phyloP scores from a whole-genome alignment of 2,797 vertebrate genomes.

The Gymnoscopelus braueri region DNA sequence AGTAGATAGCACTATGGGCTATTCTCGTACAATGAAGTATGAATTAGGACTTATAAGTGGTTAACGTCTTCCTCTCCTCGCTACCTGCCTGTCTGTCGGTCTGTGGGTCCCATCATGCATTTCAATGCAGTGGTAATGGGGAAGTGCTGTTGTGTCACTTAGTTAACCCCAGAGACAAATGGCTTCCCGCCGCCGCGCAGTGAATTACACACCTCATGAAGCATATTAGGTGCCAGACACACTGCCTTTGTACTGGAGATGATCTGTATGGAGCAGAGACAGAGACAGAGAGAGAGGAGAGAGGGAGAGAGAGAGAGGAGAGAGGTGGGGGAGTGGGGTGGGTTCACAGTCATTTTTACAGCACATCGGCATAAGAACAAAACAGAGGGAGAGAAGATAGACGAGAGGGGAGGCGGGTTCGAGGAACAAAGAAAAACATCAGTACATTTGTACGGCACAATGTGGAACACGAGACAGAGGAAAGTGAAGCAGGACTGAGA shows the following conservation, averaged over 20 bases:
- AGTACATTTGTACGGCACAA: slow-evolving; percentile 17
- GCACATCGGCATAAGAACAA: slow-evolving; percentile 40
- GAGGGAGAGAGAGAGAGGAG: slow-evolving; percentile 7
- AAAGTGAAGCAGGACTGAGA: slow-evolving; percentile 43
- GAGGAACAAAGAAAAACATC: slow-evolving; percentile 39
- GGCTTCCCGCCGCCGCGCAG: slow-evolving; percentile 84
- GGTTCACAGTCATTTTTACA: slow-evolving; percentile 77
- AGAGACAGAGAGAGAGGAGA: slow-evolving; percentile 50
- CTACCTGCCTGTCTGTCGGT: slow-evolving; percentile 66
- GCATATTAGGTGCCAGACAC: slow-evolving; percentile 90
- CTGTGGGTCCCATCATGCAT: slow-evolving; percentile 70
- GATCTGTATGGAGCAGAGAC: slow-evolving; percentile 82
- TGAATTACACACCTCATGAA: slow-evolving; percentile 93
- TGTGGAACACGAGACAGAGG: slow-evolving; percentile 43
- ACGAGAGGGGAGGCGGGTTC: slow-evolving; percentile 22
- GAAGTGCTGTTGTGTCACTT: slow-evolving; percentile 88
- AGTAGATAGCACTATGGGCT: too few relatives aligned
- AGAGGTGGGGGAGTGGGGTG: neutral
- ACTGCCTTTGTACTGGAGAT: slow-evolving; percentile 89
- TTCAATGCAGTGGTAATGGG: slow-evolving; percentile 79
- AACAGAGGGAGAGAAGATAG: slow-evolving; percentile 37
- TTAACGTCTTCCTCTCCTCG: slow-evolving; percentile 46
- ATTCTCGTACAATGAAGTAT: too few relatives aligned
- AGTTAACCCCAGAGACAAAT: slow-evolving; percentile 92
- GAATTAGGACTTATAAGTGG: too few relatives aligned